Evolutionary conservation across 1,140 invertebrate species (phyloP).

Genomic region (Panagrolaimus sp.): DNA sequence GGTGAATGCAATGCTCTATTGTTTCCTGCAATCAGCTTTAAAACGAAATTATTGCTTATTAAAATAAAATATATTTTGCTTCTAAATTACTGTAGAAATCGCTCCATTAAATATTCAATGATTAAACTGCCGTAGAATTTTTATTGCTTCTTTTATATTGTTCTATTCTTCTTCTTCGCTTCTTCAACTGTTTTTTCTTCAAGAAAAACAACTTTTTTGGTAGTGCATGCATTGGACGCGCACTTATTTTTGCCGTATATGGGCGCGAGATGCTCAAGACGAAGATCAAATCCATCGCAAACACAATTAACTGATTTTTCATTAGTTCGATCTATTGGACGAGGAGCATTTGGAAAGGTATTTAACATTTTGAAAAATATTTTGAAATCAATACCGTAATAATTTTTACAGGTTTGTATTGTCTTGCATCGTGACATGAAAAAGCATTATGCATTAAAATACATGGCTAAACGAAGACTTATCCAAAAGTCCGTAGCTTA

Average conservation of each 20-base stretch:
- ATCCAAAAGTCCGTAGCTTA: conserved; percentile 72
- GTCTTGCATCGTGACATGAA: conserved; percentile 77
- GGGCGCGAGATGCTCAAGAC: conserved; percentile 30
- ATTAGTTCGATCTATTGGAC: conserved; percentile 47
- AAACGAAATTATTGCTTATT: too few species aligned
- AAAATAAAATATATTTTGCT: too few species aligned
- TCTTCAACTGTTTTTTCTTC: too few species aligned
- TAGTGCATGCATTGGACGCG: conserved; percentile 13
- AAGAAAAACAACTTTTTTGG: not conserved
- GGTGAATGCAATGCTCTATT: too few species aligned
- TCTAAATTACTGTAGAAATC: too few species aligned
- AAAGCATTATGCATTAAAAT: conserved; percentile 84
- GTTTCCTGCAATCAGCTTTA: too few species aligned
- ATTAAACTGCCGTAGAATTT: too few species aligned
- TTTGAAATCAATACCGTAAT: conserved; percentile 4
- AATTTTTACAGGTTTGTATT: conserved; percentile 73
- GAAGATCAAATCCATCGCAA: conserved; percentile 22
- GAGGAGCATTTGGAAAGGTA: conserved; percentile 57
- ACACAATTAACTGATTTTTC: conserved; percentile 50
- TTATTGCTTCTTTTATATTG: too few species aligned
- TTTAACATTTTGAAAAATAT: not conserved
- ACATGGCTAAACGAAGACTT: conserved; percentile 78
- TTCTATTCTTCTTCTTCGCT: too few species aligned
- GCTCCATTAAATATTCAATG: too few species aligned
- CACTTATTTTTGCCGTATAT: conserved; percentile 14